Base-by-base conservation (phyloP, 1,140 invertebrate species). In the Conopomorpha cramerella region DNA sequence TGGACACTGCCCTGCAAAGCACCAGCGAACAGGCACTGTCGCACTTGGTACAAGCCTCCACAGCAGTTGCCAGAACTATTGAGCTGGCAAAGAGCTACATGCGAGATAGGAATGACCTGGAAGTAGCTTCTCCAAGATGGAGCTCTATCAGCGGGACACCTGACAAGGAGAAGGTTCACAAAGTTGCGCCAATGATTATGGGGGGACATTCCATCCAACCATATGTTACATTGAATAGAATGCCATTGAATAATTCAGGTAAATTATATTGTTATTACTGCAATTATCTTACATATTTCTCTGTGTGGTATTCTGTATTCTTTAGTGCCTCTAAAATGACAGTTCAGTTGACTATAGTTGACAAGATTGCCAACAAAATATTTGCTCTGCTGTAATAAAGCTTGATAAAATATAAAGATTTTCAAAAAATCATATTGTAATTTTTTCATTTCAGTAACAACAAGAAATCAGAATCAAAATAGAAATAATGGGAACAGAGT, bases 161-260 rank as follows among this genome's bases (percentile, higher is more conserved):
- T 0, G 43, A 25, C 8, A 42, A 27, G 0, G 64, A 65, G 1
- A 65, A 45, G 34, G 43, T 74, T 1, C 55, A 68, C 35, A 43
- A 55, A 33, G 70, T 74, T 4, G 52, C 52, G 7, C 70, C 70
- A 0, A 46, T 59, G 50, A 37, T 67, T 36, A 50, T 68, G 30
- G 62, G 56, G 8, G 64, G 70, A 2, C 54, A 51, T 28, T 56
- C 57, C 1, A 57, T 68, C 23, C 68, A 74, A 32, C 68, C 68
- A 1, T 62, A 71, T 6, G 68, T 74, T 1, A 51, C 63, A 6
- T 42, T 73, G 6, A 65, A 53, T 16, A 52, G 68, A 26, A 57
- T 53, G 11, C 30, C 59, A 8, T 35, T 62, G 0, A 51, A 55
- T 16, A 27, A 27, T 15, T 34, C 23, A 34, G 13, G 15, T 38